Conservation (phyloP, 2,113 vertebrate species). For the Psettodes erumei region DNA sequence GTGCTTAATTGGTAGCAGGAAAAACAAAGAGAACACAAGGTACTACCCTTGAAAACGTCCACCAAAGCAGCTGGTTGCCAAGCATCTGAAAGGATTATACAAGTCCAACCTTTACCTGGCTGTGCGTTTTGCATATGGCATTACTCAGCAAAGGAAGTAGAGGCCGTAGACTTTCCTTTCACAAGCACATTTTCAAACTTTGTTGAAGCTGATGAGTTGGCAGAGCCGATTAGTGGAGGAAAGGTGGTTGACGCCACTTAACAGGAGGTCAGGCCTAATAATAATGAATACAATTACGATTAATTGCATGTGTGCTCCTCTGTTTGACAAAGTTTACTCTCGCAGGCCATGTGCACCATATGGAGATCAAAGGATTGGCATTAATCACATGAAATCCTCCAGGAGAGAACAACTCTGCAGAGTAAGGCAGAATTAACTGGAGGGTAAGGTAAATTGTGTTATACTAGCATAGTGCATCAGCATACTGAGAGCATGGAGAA, state of each 20-base stretch:
- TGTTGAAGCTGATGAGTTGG: neutral
- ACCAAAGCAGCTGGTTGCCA: conserved; percentile 23
- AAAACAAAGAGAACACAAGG: conserved; percentile 11
- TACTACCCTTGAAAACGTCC: conserved; percentile 29
- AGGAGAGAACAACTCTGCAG: conserved; percentile 42
- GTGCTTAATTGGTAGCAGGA: conserved; percentile 1
- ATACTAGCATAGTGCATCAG: neutral
- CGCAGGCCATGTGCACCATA: conserved; percentile 62
- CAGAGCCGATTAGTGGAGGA: neutral
- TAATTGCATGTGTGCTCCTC: conserved; percentile 25
- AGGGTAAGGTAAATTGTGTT: conserved; percentile 5
- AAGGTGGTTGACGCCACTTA: neutral
- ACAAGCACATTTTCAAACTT: neutral
- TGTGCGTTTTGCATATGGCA: neutral
- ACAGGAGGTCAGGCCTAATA: conserved; percentile 6
- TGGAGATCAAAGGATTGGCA: conserved; percentile 71
- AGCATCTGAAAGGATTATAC: conserved; percentile 26
- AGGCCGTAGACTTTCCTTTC: neutral
- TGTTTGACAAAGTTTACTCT: conserved; percentile 46
- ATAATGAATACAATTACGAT: no score
- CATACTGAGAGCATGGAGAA: no score
- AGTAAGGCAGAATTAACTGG: conserved; percentile 36
- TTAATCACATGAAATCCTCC: conserved; percentile 70
- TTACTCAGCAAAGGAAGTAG: neutral
- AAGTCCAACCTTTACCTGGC: conserved; percentile 8